Base-by-base conservation (phyloP, 1,140 invertebrate genomes). In the Anagrus nilaparvatae region DNA sequence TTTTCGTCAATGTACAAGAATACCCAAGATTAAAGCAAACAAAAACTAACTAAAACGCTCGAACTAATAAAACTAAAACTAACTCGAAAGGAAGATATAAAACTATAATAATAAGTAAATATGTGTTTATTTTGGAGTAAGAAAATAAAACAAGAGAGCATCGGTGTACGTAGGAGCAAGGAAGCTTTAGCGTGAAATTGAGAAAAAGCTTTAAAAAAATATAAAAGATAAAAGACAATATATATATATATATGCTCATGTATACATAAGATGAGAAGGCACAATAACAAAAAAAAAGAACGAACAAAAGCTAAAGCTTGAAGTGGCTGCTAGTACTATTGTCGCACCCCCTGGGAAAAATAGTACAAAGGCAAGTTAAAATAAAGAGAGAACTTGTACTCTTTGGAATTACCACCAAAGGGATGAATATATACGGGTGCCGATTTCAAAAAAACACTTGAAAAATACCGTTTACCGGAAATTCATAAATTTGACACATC, bases 311-410 rank as follows among this genome's bases (percentile, higher is more conserved):
- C 52, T 23, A 6, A 19, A 28, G 43, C 44, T 59, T 43, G 55
- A 61, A 55, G 54, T 50, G 47, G 34, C 48, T 52, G 52, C 53
- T 57, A 47, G 49, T 43, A 52, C 55, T 50, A 60, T 60, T 61
- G 58, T 59, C 54, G 51, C 49, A 48, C 56, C 54, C 23, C 17
- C 29, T 23, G 16, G 3, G 16, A 31, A n/a, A 1, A 31, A 23
- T 6, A 18, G 23, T 10, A 5, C 2, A 35, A 30, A 8, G 10
- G 29, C 29, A 5, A n/a, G n/a, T n/a, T n/a, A n/a, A n/a, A n/a
- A n/a, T n/a, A 36, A 12, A 24, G 3, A 5, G 3, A 19, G n/a
- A n/a, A n/a, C n/a, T 8, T 17, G 23, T 27, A 23, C 34, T 24
- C 12, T n/a, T n/a, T n/a, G 34, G 31, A 36, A 21, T 33, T 13